Evolutionary conservation across 2,113 vertebrate genomes (phyloP).

Genomic region (Epinephelus moara): DNA sequence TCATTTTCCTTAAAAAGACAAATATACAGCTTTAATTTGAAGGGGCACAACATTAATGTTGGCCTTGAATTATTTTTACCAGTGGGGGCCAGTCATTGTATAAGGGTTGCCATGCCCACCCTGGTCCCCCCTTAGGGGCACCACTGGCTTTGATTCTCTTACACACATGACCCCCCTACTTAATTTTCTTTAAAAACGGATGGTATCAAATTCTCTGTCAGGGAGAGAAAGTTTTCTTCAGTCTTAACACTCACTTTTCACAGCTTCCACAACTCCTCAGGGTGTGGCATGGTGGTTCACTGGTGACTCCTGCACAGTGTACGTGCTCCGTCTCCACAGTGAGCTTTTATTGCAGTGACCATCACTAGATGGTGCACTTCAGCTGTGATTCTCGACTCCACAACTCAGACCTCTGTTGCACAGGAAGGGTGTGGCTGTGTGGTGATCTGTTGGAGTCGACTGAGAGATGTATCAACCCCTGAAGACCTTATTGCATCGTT

Average conservation of each 20-base stretch:
- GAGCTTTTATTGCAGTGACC: neutral
- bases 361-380: slow-evolving; percentile 70
- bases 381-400: slow-evolving; percentile 6
- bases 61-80: no score
- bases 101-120: no score
- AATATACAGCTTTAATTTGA: no score
- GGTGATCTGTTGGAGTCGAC: neutral
- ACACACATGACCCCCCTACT: no score
- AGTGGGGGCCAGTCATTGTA: no score
- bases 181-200: neutral
- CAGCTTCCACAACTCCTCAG: neutral
- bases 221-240: neutral
- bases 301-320: neutral
- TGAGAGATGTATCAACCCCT: neutral
- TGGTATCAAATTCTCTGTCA: neutral
- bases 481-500: neutral
- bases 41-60: no score
- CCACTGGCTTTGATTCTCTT: no score
- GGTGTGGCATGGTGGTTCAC: slow-evolving; percentile 41
- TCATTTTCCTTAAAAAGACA: no score
- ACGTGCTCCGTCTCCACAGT: neutral
- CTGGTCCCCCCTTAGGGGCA: no score
- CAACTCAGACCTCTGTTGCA: neutral
- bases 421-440: slow-evolving; percentile 53
- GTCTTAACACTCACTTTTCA: neutral